Base-by-base conservation (phyloP, 2,113 vertebrate species). In the Melozone crissalis region DNA sequence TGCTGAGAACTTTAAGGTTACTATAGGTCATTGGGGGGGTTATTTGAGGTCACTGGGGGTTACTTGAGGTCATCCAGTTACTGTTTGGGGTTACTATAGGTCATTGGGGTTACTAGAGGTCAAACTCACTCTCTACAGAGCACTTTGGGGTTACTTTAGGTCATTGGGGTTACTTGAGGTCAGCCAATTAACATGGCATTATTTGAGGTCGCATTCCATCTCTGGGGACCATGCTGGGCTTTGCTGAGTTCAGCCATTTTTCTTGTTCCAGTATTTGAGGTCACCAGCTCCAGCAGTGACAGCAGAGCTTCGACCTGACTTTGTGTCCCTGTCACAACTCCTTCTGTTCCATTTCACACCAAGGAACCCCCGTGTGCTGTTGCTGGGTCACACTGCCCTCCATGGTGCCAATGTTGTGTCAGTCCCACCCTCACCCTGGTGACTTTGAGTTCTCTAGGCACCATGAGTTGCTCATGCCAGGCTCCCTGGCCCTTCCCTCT, bases 201-300 rank as follows among this genome's bases (percentile, higher is more conserved):
- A 13, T 18, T 13, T 23, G 43, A 20, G 22, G 37, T 20, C 37
- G 1, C 0, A 0, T 27, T 59, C 61, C 61, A 39, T 16, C 44
- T 59, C 22, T 9, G 10, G 14, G 7, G 10, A 21, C 37, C 8
- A 0, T 17, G 23, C 18, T 89, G 37, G 11, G 33, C 62, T 68
- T 17, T 6, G 3, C 1, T 30, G 77, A 39, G 13, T 24, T 46
- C 33, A 14, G 0, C 9, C 37, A 9, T 37, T 44, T 33, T 1
- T 24, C 9, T 30, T n/a, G 7, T 44, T 44, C 31, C 31, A 15
- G 8, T 37, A 2, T 54, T 30, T 39, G 47, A 46, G 20, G 24
- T 26, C 54, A 62, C 14, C 41, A n/a, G 1, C 19, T 39, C 13
- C 69, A 54, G 7, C 31, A 30, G 47, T 27, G 69, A 47, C 23